Conservation (phyloP, 2,797 vertebrate genomes). For the Gorsachius magnificus region DNA sequence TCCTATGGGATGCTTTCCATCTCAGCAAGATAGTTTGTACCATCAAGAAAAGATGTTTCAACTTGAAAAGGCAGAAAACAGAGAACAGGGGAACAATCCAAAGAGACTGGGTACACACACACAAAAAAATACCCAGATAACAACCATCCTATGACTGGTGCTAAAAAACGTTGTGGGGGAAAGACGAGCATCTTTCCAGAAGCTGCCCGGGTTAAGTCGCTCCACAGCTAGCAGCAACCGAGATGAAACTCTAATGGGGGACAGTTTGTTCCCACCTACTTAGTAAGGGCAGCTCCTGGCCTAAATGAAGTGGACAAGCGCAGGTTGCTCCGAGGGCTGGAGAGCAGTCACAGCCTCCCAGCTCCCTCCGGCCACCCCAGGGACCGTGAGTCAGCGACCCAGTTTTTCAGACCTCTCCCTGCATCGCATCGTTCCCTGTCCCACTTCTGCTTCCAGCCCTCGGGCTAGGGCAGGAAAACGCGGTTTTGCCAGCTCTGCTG, state of each 20-base stretch:
- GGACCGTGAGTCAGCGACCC: background rate
- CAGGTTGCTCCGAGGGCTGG: background rate
- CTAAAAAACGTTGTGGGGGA: rapidly evolving
- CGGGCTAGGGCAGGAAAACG: rapidly evolving
- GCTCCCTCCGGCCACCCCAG: background rate
- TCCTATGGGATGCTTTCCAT: background rate
- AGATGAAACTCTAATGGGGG: background rate
- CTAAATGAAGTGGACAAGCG: background rate
- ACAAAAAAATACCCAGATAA: background rate
- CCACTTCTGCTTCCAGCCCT: background rate
- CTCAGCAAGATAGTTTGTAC: background rate
- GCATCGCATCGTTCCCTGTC: background rate
- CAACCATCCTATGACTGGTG: background rate
- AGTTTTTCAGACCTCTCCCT: background rate
- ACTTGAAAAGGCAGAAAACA: background rate
- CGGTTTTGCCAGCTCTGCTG: background rate
- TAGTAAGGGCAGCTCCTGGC: background rate
- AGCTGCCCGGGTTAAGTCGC: background rate
- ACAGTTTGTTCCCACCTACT: background rate
- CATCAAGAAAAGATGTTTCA: background rate
- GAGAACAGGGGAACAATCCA: background rate
- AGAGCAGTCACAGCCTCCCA: background rate
- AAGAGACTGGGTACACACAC: background rate
- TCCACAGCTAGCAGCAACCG: background rate
- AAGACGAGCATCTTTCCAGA: background rate